Evolutionary conservation across 2,113 vertebrate genomes (phyloP), one percentile per base, ranked within the genome.

Genomic region (Crypturellus undulatus): DNA sequence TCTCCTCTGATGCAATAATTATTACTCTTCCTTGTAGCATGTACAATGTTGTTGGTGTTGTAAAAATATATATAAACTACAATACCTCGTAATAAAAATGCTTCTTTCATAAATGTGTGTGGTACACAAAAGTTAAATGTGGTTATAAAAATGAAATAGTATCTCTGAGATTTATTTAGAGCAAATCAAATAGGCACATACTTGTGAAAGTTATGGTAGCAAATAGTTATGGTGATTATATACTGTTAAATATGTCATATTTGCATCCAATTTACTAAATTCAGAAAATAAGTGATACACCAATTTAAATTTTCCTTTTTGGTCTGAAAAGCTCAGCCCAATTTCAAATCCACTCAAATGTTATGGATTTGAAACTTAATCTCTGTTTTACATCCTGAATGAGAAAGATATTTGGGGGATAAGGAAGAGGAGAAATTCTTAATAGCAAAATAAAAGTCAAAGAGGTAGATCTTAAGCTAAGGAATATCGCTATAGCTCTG

Each of bases 1-100:
- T 93, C 65, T 72, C 45, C 70, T 89, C 40, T 62, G n/a, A 56
- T 88, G 82, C 56, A 90, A 30, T 91, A 91, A 80, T 77, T 72
- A 69, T 56, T 43, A 25, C 38, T 40, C 40, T 25, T 78, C 91
- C 43, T 68, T 81, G 9, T 80, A 81, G 83, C 19, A 47, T 5
- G 6, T 49, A 26, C 10, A 17, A 12, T 45, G 25, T 71, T 85
- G 67, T 0, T 86, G 11, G 22, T 43, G 76, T 94, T 54, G 30
- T 81, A 59, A 26, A 49, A 78, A 21, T 38, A 52, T 58, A 56
- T 52, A 10, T 60, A n/a, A 84, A 89, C 45, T 68, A 72, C 1
- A 10, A 65, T 58, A 84, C 8, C 17, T 80, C 3, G 1, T 40
- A 38, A 49, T 34, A 43, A 40, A 51, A 79, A 24, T 52, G 10